A percentile compares a stretch with the other conserved stretches of the same genome.
Conservation (phyloP, 2,797 vertebrate genomes). For the Podargus strigoides region DNA sequence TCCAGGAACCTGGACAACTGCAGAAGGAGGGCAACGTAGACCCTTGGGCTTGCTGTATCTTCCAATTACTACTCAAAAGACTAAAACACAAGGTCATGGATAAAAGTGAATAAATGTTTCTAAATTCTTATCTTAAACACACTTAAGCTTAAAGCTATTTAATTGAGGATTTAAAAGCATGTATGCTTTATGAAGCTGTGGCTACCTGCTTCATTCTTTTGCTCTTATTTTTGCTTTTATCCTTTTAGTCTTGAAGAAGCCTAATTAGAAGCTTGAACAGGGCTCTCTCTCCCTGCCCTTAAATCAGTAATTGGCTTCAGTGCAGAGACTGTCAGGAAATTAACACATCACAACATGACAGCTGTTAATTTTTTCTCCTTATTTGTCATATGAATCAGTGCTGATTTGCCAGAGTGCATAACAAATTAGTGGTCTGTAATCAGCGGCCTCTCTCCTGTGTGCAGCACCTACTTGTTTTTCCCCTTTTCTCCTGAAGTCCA, state of each 20-base stretch:
- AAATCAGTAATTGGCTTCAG: conserved; percentile 99
- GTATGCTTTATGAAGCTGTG: conserved; percentile 72
- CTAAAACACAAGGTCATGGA: conserved; percentile 75
- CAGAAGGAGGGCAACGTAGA: conserved; percentile 73
- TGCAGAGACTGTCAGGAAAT: conserved; percentile 97
- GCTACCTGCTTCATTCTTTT: conserved; percentile 83
- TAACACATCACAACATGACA: conserved; percentile 99
- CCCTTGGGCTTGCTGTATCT: conserved; percentile 70
- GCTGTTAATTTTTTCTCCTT: conserved; percentile 96
- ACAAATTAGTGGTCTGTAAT: conserved; percentile 98
- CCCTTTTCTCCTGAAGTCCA: conserved; percentile 73
- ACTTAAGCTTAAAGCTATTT: conserved; percentile 80
- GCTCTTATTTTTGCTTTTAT: conserved; percentile 93
- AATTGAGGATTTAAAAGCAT: conserved; percentile 77
- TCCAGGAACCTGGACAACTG: conserved; percentile 64
- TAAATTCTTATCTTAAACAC: conserved; percentile 83
- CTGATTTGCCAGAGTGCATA: conserved; percentile 95
- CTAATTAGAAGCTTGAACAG: conserved; percentile 96
- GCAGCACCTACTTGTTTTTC: conserved; percentile 73
- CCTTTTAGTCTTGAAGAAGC: conserved; percentile 95
- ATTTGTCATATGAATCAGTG: conserved; percentile 93
- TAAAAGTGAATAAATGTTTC: conserved; percentile 89
- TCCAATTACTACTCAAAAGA: conserved; percentile 83
- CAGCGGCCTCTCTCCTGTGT: conserved; percentile 82
- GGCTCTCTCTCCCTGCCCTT: conserved; percentile 93